Percentiles rank a stretch among this genome's conserved stretches.
Evolutionary conservation across 64 coral and sea anemone species (phyloP).

Genomic region (Montipora efflorescens): DNA sequence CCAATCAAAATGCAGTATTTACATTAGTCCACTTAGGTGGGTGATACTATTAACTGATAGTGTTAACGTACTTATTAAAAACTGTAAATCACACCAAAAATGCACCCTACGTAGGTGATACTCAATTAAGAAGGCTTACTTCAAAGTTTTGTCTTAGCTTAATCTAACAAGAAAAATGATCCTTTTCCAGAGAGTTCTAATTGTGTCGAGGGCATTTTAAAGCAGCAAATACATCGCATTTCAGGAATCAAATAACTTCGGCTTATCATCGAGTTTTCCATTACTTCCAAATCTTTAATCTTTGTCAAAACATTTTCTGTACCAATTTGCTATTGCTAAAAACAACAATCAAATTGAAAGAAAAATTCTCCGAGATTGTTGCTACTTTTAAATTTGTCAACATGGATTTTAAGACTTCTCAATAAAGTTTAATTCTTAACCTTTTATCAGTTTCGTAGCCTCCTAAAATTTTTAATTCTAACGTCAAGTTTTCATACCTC

Average conservation of each 20-base stretch:
- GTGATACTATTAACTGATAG: no score
- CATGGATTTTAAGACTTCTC: not conserved
- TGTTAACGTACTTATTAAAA: no score
- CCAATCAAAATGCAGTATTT: no score
- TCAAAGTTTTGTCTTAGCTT: not conserved
- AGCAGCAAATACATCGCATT: not conserved
- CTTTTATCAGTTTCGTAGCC: no score
- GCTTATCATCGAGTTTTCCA: not conserved
- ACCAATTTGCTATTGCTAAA: not conserved
- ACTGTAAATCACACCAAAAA: no score
- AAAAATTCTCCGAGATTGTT: not conserved
- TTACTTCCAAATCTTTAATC: not conserved
- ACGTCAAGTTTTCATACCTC: not conserved
- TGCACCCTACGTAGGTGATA: no score
- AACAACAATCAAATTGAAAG: not conserved
- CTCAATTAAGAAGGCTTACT: no score
- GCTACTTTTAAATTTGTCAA: no score
- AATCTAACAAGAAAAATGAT: not conserved
- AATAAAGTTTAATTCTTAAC: not conserved
- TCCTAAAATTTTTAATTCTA: not conserved
- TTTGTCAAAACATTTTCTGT: not conserved
- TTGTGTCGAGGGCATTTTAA: not conserved
- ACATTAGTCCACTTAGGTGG: no score
- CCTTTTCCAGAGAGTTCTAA: not conserved
- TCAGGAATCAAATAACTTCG: not conserved